These are phyloP conservation scores for Caradrina clavipalpis DNA, from an alignment of 2,888 invertebrate species.

Conservation along the genomic window DNA sequence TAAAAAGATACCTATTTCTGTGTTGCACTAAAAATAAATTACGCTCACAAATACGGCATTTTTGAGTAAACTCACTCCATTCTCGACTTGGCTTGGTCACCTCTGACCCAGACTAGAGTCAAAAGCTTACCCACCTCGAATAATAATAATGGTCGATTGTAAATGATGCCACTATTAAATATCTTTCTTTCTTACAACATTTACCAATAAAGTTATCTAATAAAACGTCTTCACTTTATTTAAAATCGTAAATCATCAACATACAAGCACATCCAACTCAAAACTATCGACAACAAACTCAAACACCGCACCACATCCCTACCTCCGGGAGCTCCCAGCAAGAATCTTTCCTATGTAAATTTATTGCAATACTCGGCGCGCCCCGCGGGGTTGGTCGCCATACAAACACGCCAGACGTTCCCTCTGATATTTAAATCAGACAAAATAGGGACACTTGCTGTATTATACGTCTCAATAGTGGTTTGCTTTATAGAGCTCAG, in stretches of 20 bases:
- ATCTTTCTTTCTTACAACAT: not conserved
- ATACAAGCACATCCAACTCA: not conserved
- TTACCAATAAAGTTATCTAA: no score
- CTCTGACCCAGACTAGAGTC: no score
- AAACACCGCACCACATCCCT: slow-evolving; percentile 25
- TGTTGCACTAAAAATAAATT: not conserved
- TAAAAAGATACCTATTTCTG: not conserved
- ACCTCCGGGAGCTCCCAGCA: slow-evolving; percentile 22
- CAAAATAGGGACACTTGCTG: slow-evolving; percentile 58
- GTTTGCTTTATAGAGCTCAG: slow-evolving; percentile 49
- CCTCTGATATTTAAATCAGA: slow-evolving; percentile 63
- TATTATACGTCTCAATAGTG: slow-evolving; percentile 56
- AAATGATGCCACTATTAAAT: not conserved
- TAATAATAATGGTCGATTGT: no score
- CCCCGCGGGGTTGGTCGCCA: slow-evolving; percentile 46
- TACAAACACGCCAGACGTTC: slow-evolving; percentile 52
- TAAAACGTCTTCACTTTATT: no score
- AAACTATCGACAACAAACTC: slow-evolving; percentile 16
- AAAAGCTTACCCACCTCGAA: no score
- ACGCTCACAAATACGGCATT: no score
- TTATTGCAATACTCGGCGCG: slow-evolving; percentile 59
- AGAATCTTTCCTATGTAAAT: slow-evolving; percentile 62
- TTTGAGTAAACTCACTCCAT: no score
- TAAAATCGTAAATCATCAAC: not conserved
- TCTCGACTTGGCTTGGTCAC: no score